These are phyloP conservation scores for Acromyrmex heyeri DNA, from an alignment of 1,140 invertebrate genomes.

Conservation along the genomic window DNA sequence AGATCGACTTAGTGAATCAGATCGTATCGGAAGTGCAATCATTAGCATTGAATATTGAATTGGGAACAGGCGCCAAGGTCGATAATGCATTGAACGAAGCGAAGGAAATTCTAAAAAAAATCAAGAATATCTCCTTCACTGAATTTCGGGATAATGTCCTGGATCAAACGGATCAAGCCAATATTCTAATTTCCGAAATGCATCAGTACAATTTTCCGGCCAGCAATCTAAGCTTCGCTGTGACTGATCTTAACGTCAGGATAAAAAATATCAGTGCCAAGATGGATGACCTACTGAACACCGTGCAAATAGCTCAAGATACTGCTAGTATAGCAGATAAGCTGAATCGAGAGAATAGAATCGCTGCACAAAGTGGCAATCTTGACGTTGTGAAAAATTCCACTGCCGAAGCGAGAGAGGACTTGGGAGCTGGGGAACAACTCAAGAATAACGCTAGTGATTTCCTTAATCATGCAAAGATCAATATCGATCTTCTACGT, in stretches of 20 bases:
- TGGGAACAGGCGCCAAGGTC: constrained; percentile 90
- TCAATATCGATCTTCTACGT: constrained; percentile 79
- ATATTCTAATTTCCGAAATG: constrained; percentile 90
- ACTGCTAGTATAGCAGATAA: constrained; percentile 89
- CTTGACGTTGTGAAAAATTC: constrained; percentile 82
- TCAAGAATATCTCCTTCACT: constrained; percentile 88
- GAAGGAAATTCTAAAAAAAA: constrained; percentile 89
- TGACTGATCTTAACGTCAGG: constrained; percentile 87
- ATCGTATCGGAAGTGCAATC: constrained; percentile 90
- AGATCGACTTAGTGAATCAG: constrained; percentile 86
- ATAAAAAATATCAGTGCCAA: constrained; percentile 89
- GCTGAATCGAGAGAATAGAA: constrained; percentile 88
- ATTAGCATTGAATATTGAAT: constrained; percentile 89
- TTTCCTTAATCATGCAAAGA: constrained; percentile 84
- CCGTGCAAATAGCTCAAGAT: constrained; percentile 88
- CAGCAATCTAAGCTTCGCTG: constrained; percentile 87
- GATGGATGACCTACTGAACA: constrained; percentile 91
- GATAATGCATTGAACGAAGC: constrained; percentile 93
- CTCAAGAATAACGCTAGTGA: constrained; percentile 85
- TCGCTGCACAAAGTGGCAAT: constrained; percentile 77
- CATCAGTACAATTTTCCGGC: constrained; percentile 90
- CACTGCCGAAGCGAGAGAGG: constrained; percentile 77
- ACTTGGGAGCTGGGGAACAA: constrained; percentile 76
- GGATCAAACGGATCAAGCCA: constrained; percentile 88
- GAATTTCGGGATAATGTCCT: constrained; percentile 86